Evolutionary conservation across 2,113 vertebrate species (phyloP), one percentile per base, ranked within the genome.

Genomic region (Kryptolebias marmoratus): DNA sequence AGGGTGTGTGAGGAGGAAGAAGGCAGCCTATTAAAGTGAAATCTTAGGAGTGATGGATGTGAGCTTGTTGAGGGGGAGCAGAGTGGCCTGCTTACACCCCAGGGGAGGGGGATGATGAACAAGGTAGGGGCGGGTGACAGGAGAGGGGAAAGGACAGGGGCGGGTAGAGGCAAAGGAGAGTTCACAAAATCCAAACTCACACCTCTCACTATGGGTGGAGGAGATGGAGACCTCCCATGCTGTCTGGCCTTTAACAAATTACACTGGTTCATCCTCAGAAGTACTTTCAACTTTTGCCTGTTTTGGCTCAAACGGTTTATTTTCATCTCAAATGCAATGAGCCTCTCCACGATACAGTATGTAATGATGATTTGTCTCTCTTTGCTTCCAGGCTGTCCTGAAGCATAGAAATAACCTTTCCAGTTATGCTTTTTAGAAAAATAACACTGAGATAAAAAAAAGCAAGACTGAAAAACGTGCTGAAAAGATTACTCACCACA

Each of bases 41-140:
- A 92, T 91, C 77, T 89, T 85, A 91, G 91, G 81, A 89, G 89
- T 92, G 93, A 93, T 92, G 89, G 93, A 93, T 93, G 88, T 86
- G 87, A 85, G 80, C 82, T 73, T 73, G 86, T 87, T 90, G 87
- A 81, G 68, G 83, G 89, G 85, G 88, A 84, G 87, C 62, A 36
- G 66, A 73, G 77, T 68, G 74, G 78, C 73, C 69, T 79, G 78
- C 75, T 67, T 63, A 48, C 77, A 89, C 83, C 88, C 85, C 87
- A 85, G 82, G 81, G 87, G 73, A 83, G 83, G 78, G 55, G 60
- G 78, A 87, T 85, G 89, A 89, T 87, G 80, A 85, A 88, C 79
- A 75, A 50, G 60, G 45, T 59, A 65, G 71, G 61, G 64, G 48
- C 30, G 4, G 32, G 54, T 53, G 50, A 18, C n/a, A 53, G 50